Base-by-base conservation (phyloP, 2,888 invertebrate species). In the Chromoteleia sp. region DNA sequence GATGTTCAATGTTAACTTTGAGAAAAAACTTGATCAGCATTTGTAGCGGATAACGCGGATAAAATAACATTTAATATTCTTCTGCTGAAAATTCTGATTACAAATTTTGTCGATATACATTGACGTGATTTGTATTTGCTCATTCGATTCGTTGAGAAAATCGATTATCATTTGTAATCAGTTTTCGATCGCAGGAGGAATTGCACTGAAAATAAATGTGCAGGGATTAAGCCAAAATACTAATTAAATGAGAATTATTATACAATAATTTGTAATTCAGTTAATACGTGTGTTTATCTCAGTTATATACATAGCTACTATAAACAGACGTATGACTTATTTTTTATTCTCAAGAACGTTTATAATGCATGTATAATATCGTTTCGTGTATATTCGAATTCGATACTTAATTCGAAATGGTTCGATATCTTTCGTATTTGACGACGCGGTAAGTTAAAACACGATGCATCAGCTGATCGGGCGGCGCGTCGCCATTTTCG, bases 1-100 rank as follows among this genome's bases (percentile, higher is more conserved):
- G 82, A 82, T 79, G 82, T 82, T 82, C 79, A 79, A 82, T 82
- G 76, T 78, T 63, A 82, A 82, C 67, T 75, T 71, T 48, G 65
- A 79, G 79, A 75, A 79, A 78, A 75, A 75, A 61, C 36, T 79
- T 75, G 75, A 78, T 67, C 78, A 79, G 76, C 71, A 79, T 75
- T 79, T 59, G 68, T 79, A 79, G 78, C 70, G 63, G 39, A 65
- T 70, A 82, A 81, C 58, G 81, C 58, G 68, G 48, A 67, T 65
- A 75, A 78, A 78, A 67, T 48, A 82, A 82, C 70, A 59, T 30
- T 63, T 45, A 70, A 63, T 74, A 77, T 67, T 70, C n/a, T 52
- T 73, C 58, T 58, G 71, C 76, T 52, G 76, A 74, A 21, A 45
- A 39, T 56, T 65, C 65, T 48, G 61, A 15, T 68, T 78, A 65